Base-by-base conservation (phyloP, 2,888 invertebrate genomes). In the Diarsia mendica region DNA sequence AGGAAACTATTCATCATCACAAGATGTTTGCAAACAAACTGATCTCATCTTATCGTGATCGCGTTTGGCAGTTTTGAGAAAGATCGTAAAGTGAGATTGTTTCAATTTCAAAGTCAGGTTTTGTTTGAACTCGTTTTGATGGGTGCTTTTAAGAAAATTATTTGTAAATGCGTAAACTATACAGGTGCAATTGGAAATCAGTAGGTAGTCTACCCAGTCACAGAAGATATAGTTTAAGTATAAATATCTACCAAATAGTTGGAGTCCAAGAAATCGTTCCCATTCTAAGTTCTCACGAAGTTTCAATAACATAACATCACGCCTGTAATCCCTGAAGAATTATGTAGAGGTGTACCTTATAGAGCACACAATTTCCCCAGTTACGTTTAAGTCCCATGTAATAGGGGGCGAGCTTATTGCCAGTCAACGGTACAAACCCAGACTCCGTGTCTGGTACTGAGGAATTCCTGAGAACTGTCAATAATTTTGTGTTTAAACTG, bases 21-120 rank as follows among this genome's bases (percentile, higher is more conserved):
- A 13, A 23, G 10, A 69, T 72, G 48, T 80, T 67, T 58, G 66
- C 69, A 83, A 79, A 79, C 55, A 83, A 61, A 72, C 73, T 8
- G 63, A 67, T 81, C n/a, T n/a, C 3, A 46, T 68, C 55, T 72
- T 49, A 78, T 68, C 65, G 20, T 10, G 33, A 58, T 66, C 23
- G 18, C 10, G 20, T 74, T 68, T 64, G 64, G 39, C 80, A 69
- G 66, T 75, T 84, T 68, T 60, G 44, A 64, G 28, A 64, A 69
- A 84, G 44, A 76, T 72, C 20, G 0, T 20, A 2, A 63, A 58
- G 6, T 20, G 0, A 63, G 55, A 75, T 79, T 66, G 55, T 63
- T 63, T 69, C 4, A 61, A 68, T 58, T 51, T 46, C 58, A 61
- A 65, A 65, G 23, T 18, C 44, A 33, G 33, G 33, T n/a, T 44